Percentiles rank a stretch among this genome's conserved stretches.
These are phyloP conservation scores for Seira musarum DNA, from an alignment of 2,888 invertebrate species.

Conservation along the genomic window DNA sequence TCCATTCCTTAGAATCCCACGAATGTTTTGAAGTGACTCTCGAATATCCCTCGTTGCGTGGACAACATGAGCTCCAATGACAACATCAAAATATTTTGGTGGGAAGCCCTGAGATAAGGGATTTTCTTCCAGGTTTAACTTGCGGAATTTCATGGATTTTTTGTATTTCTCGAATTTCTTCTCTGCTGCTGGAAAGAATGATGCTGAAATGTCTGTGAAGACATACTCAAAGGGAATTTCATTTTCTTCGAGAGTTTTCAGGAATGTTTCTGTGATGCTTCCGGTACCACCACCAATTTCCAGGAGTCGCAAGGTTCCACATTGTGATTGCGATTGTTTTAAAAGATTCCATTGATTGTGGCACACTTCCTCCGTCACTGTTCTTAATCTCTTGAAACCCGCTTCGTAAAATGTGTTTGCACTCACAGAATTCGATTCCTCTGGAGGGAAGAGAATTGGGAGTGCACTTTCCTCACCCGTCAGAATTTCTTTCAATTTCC, in stretches of 20 bases:
- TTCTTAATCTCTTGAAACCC: background rate
- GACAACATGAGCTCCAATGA: constrained; percentile 48
- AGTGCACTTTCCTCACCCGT: background rate
- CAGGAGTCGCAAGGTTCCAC: constrained; percentile 28
- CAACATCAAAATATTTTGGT: constrained; percentile 47
- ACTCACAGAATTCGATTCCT: background rate
- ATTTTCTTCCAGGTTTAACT: constrained; percentile 56
- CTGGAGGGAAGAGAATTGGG: constrained; percentile 48
- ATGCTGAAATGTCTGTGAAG: constrained; percentile 47
- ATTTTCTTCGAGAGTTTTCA: too few species aligned
- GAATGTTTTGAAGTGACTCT: constrained; percentile 35
- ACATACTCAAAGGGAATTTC: background rate
- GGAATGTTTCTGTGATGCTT: constrained; percentile 16
- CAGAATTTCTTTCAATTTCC: too few species aligned
- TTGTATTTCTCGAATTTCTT: constrained; percentile 45
- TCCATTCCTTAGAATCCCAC: constrained; percentile 17
- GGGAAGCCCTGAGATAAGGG: constrained; percentile 57
- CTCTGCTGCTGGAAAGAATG: constrained; percentile 48
- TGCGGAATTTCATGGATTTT: constrained; percentile 41
- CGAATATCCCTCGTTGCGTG: constrained; percentile 52
- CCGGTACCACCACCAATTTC: constrained; percentile 59
- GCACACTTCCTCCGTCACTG: background rate
- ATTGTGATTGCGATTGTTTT: too few species aligned
- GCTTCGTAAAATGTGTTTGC: background rate
- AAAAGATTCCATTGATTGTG: too few species aligned